Evolutionary conservation across 2,888 invertebrate species (phyloP).

Genomic region (Sepiola atlantica): DNA sequence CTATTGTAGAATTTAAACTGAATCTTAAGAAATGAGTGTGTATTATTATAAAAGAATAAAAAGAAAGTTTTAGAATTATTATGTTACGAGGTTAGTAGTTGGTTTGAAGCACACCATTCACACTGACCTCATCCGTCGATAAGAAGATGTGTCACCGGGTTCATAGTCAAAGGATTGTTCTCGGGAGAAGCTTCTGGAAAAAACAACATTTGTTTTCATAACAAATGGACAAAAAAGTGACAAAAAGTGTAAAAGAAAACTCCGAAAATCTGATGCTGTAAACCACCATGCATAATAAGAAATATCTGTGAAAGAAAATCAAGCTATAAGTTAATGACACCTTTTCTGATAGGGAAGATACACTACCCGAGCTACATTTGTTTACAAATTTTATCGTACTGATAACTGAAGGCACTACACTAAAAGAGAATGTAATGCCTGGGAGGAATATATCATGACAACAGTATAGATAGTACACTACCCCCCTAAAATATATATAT

Average conservation of each 20-base stretch:
- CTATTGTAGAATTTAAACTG: too few relatives aligned
- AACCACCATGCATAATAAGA: background rate
- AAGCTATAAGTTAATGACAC: background rate
- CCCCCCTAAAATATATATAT: too few relatives aligned
- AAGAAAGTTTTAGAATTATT: background rate
- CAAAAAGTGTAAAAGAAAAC: background rate
- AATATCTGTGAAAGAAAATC: background rate
- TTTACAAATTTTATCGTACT: too few relatives aligned
- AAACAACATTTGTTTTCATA: background rate
- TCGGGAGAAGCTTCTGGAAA: constrained; percentile 41
- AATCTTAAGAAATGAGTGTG: too few relatives aligned
- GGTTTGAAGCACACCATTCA: background rate
- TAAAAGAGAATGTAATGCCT: too few relatives aligned
- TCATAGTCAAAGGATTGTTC: constrained; percentile 23
- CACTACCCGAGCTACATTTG: background rate
- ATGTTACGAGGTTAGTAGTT: background rate
- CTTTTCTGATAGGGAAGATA: background rate
- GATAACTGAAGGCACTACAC: too few relatives aligned
- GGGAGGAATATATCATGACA: too few relatives aligned
- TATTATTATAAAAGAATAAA: too few relatives aligned
- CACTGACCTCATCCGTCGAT: constrained; percentile 38
- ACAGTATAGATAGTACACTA: too few relatives aligned
- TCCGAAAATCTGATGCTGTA: background rate
- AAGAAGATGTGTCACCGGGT: constrained; percentile 34
- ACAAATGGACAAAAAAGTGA: background rate